Base-by-base conservation (phyloP, 1,140 invertebrate genomes). In the Hycleus cichorii region DNA sequence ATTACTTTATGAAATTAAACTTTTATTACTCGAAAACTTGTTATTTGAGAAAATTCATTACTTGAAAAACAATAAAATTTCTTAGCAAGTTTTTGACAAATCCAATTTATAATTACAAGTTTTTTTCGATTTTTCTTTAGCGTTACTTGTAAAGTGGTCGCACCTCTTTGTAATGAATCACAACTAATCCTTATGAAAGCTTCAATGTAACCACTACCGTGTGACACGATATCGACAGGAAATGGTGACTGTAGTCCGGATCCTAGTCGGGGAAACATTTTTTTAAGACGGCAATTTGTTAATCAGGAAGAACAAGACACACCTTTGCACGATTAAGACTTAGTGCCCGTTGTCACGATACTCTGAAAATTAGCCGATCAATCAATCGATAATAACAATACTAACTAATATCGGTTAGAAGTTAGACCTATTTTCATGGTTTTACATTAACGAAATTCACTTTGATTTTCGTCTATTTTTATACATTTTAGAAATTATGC, bases 261-360 rank as follows among this genome's bases (percentile, higher is more conserved):
- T 61, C 54, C 59, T 45, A 63, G 62, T 60, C 65, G 64, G 65
- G 51, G 59, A 70, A 69, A 59, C 62, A 62, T 62, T 69, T 71
- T 68, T 71, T 68, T 65, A 64, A 71, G 64, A 70, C 66, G 66
- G 66, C 53, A 62, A 67, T 69, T 67, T 63, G 63, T 67, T 69
- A 70, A 70, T 70, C 69, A 67, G 63, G 67, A 71, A 66, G 69
- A 70, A 72, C 64, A 64, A 63, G 69, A 62, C 66, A 62, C 68
- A 65, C 68, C 69, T 67, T 53, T 60, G 60, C 60, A 49, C 59
- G 58, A 70, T 69, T 64, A 66, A 68, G 67, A 70, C 68, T 71
- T 69, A 69, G 60, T 67, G 67, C 63, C 47, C 39, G 52, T 65
- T 66, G 69, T 70, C 69, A 72, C 70, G 68, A 65, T 51, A 68